Percentiles rank a stretch among this genome's conserved stretches.
Conservation (phyloP, 2,888 invertebrate species). For the Chrysodeixis includens region DNA sequence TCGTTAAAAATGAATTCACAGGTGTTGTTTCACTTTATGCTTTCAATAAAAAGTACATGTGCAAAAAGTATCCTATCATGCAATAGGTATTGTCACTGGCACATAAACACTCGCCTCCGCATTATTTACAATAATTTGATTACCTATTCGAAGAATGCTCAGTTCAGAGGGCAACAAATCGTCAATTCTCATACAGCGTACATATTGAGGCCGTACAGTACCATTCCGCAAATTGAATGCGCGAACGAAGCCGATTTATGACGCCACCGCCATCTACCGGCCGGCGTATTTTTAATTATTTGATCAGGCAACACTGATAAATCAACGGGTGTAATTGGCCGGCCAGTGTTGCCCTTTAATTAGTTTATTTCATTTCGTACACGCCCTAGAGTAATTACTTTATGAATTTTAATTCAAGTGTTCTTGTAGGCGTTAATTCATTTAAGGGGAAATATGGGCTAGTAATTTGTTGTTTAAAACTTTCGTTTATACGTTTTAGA, state of each 20-base stretch:
- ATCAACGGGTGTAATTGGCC: conserved; percentile 80
- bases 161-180: conserved; percentile 54
- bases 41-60: conserved; percentile 13
- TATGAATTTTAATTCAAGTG: conserved; percentile 73
- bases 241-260: conserved; percentile 75
- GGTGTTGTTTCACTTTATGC: too few relatives aligned
- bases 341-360: conserved; percentile 76
- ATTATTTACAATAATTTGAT: conserved; percentile 56
- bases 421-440: conserved; percentile 68
- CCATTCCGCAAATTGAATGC: conserved; percentile 82
- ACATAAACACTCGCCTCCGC: conserved; percentile 23
- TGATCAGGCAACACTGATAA: conserved; percentile 86
- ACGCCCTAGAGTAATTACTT: conserved; percentile 77
- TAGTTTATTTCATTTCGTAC: conserved; percentile 79
- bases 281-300: conserved; percentile 85
- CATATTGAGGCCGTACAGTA: conserved; percentile 67
- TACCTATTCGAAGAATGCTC: conserved; percentile 51
- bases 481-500: conserved; percentile 14
- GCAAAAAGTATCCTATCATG: conserved; percentile 19
- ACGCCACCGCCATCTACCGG: conserved; percentile 71
- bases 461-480: conserved; percentile 29
- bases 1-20: too few relatives aligned
- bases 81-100: conserved; percentile 13
- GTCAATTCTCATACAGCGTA: conserved; percentile 64
- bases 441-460: conserved; percentile 45